Evolutionary conservation across 1,140 invertebrate species (phyloP).

Genomic region (Ganaspis sp.): DNA sequence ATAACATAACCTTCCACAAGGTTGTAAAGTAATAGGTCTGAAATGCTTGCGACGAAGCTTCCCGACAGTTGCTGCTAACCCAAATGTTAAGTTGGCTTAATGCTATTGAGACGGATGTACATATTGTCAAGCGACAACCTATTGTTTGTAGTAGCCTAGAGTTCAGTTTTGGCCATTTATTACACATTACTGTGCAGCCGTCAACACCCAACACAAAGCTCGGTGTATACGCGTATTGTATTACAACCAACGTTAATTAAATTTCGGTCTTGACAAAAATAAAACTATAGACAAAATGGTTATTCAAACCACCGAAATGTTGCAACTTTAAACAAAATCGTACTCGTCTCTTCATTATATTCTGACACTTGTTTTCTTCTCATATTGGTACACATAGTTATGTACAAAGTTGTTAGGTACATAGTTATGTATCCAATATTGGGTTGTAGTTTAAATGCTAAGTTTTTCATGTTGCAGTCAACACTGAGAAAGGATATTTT

Average conservation of each 20-base stretch:
- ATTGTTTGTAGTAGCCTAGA: neutral
- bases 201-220: neutral
- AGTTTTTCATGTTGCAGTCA: neutral
- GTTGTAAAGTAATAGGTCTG: neutral
- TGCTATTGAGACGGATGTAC: constrained; percentile 5
- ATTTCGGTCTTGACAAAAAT: neutral
- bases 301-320: no score
- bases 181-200: constrained; percentile 9
- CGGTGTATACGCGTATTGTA: neutral
- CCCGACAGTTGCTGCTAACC: neutral
- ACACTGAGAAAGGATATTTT: neutral
- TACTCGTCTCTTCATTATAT: no score
- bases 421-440: no score
- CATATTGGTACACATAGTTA: no score
- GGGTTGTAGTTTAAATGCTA: neutral
- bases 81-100: neutral
- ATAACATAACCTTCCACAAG: neutral
- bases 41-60: no score
- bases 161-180: constrained; percentile 1
- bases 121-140: neutral
- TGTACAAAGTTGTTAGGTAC: no score
- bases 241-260: neutral
- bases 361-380: no score
- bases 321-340: no score
- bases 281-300: neutral